phyloP scores from a whole-genome alignment of 2,113 vertebrate species.

The Azemiops feae region DNA sequence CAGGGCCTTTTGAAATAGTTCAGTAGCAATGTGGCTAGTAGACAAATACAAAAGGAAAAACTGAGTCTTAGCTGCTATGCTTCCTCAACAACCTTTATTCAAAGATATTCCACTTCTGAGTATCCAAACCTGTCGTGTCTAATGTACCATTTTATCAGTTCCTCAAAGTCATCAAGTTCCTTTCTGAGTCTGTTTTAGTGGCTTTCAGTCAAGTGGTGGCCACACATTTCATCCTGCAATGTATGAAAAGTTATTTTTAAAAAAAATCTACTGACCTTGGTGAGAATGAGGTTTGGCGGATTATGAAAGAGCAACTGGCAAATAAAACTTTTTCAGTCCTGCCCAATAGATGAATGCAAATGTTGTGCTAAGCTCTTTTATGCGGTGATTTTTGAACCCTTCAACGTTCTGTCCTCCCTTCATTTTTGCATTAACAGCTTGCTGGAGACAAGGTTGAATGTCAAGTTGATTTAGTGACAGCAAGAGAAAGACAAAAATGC shows the following conservation, averaged over 20 bases:
- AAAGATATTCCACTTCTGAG: not conserved
- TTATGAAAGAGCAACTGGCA: not conserved
- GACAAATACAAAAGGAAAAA: not conserved
- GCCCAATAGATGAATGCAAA: not conserved
- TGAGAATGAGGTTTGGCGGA: not conserved
- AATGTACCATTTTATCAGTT: no score
- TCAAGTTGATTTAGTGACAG: conserved; percentile 6
- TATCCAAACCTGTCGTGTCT: not conserved
- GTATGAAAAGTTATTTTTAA: not conserved
- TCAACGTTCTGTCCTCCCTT: not conserved
- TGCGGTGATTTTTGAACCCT: no score
- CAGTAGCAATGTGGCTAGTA: not conserved
- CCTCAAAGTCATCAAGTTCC: no score
- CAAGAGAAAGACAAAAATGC: not conserved
- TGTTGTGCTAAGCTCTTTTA: not conserved
- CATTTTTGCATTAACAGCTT: not conserved
- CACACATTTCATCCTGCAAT: not conserved
- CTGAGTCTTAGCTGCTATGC: not conserved
- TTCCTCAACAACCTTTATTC: not conserved
- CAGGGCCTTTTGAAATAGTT: not conserved
- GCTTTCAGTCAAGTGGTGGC: no score
- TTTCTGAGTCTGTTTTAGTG: no score
- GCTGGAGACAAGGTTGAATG: not conserved
- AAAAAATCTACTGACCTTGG: not conserved
- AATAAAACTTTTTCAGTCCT: not conserved